Percentiles rank a stretch among this genome's conserved stretches.
phyloP scores from a whole-genome alignment of 2,797 vertebrate species.

The Apodemus agrarius region DNA sequence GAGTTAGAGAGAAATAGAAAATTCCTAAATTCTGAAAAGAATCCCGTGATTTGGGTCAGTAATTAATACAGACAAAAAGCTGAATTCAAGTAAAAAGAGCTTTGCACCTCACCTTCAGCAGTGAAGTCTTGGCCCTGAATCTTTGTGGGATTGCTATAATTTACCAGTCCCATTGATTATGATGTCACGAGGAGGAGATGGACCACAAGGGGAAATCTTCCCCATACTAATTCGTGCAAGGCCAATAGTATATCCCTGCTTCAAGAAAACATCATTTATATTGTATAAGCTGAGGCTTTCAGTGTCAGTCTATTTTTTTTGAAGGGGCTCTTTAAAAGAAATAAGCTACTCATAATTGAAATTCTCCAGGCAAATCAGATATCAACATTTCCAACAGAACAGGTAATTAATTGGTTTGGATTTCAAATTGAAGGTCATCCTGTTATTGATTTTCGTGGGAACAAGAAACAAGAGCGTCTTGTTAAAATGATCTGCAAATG shows the following conservation, averaged over 20 bases:
- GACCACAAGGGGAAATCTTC: constrained; percentile 58
- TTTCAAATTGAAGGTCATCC: constrained; percentile 80
- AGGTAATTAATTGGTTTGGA: constrained; percentile 82
- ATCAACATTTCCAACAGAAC: constrained; percentile 78
- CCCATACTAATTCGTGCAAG: constrained; percentile 61
- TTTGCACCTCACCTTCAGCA: constrained; percentile 57
- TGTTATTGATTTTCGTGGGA: constrained; percentile 81
- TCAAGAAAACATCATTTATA: constrained; percentile 62
- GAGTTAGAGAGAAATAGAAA: constrained; percentile 18
- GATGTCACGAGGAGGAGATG: constrained; percentile 61
- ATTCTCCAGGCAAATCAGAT: constrained; percentile 82
- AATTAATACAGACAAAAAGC: constrained; percentile 54
- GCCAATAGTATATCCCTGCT: constrained; percentile 56
- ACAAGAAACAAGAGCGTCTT: constrained; percentile 72
- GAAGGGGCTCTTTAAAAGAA: constrained; percentile 69
- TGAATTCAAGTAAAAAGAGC: constrained; percentile 48
- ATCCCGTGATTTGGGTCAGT: constrained; percentile 52
- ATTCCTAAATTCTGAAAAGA: constrained; percentile 55
- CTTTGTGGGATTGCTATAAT: constrained; percentile 63
- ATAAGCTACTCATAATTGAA: constrained; percentile 78
- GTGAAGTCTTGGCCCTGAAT: constrained; percentile 53
- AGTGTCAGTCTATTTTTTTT: constrained; percentile 67
- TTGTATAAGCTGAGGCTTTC: constrained; percentile 67
- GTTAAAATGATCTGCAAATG: constrained; percentile 69
- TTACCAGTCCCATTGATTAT: constrained; percentile 69